phyloP scores from a whole-genome alignment of 2,113 vertebrate species.

The Phyllostomus hastatus region DNA sequence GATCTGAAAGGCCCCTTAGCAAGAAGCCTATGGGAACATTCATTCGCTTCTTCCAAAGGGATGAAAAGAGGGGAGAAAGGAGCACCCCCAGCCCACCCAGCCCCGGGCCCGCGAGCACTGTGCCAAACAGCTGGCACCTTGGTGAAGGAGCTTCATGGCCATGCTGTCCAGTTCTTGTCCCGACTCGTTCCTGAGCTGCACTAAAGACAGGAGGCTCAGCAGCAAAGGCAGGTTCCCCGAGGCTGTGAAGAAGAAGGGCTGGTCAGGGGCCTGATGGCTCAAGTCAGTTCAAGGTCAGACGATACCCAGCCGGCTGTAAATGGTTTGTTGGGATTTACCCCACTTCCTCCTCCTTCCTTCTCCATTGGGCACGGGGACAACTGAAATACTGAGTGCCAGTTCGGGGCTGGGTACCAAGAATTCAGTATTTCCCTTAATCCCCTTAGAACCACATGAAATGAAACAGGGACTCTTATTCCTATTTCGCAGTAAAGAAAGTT shows the following conservation, averaged over 20 bases:
- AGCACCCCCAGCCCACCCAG: accelerated
- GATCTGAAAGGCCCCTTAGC: neutral
- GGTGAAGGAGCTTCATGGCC: slow-evolving; percentile 91
- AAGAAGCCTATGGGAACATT: neutral
- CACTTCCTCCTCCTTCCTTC: neutral
- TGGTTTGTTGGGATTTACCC: neutral
- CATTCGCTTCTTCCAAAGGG: neutral
- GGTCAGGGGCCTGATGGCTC: neutral
- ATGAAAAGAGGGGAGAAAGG: neutral
- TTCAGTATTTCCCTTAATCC: neutral
- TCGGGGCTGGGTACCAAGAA: neutral
- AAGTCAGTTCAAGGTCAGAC: neutral
- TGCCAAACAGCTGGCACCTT: slow-evolving; percentile 82
- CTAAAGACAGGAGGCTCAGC: slow-evolving; percentile 88
- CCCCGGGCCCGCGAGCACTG: neutral
- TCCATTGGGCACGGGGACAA: neutral
- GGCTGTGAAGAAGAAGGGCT: slow-evolving; percentile 60
- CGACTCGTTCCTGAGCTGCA: slow-evolving; percentile 80
- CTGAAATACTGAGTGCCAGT: neutral
- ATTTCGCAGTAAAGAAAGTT: slow-evolving; percentile 7
- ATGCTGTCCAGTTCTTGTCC: slow-evolving; percentile 85
- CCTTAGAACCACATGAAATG: neutral
- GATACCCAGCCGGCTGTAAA: neutral
- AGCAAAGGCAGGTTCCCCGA: slow-evolving; percentile 85
- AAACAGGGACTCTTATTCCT: neutral